Evolutionary conservation across 2,113 vertebrate genomes (phyloP), one percentile per base, ranked within the genome.

Genomic region (Lipotes vexillifer): DNA sequence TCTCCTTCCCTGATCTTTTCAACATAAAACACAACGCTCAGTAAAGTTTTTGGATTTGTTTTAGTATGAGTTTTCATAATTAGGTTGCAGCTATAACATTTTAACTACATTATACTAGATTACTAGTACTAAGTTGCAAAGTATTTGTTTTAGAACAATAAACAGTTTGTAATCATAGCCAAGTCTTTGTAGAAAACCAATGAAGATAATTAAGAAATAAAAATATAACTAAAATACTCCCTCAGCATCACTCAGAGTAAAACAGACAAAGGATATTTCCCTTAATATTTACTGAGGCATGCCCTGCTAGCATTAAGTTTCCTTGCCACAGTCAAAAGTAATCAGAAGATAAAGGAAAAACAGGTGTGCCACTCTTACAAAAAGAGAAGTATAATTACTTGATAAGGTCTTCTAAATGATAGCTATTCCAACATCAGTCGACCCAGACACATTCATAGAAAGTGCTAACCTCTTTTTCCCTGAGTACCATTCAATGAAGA

Each of bases 401-500:
- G 46, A 25, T 25, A 75, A 92, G 10, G 27, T 92, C 69, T 87
- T 96, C 31, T 87, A 78, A 52, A 46, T 82, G 49, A 44, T 36
- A 41, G 52, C 65, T 84, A 71, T 52, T 93, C 33, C 65, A 94
- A 46, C 63, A 93, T 46, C 25, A 75, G 68, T 38, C 27, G 23
- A 52, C n/a, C 27, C 49, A 84, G 52, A 52, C 1, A 80, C 3
- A 36, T 36, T 94, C 44, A 93, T 0, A 89, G 49, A 93, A 89
- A 66, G 13, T 15, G 66, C 97, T 5, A 91, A 99, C 99, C 99
- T 99, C 97, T 99, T 99, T 98, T 99, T 99, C 17, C 99, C 99
- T 0, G 99, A 99, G 97, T 99, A 99, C 99, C 99, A 99, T 95
- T 99, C 99, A 17, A 99, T 99, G 92, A 99, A 99, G 98, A 99